Evolutionary conservation across 2,888 invertebrate species (phyloP).

Genomic region (Gastrophysa polygoni): DNA sequence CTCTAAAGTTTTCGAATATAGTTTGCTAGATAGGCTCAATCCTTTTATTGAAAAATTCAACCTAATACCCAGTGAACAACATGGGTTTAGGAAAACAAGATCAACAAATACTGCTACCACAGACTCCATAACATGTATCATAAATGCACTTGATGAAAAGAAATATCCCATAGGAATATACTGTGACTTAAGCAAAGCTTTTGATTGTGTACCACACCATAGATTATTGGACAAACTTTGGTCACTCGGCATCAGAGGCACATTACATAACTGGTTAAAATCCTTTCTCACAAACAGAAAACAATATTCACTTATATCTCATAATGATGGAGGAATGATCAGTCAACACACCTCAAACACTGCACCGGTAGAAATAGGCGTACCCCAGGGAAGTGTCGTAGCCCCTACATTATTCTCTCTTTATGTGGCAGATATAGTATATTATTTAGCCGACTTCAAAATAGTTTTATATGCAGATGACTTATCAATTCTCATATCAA

Average conservation of each 20-base stretch:
- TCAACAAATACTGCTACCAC: background rate
- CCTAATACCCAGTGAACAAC: background rate
- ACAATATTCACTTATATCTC: too few species aligned
- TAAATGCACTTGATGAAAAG: background rate
- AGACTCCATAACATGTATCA: too few species aligned
- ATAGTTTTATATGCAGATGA: constrained; percentile 2
- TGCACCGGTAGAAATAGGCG: background rate
- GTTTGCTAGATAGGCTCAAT: too few species aligned
- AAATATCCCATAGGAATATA: background rate
- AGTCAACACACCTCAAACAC: background rate
- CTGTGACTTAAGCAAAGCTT: constrained; percentile 2
- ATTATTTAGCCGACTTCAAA: constrained; percentile 4
- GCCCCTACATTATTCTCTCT: constrained; percentile 1
- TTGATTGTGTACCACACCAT: background rate
- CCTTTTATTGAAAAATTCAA: too few species aligned
- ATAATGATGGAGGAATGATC: background rate
- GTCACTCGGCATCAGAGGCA: background rate
- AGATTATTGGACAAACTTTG: constrained; percentile 1
- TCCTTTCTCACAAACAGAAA: background rate
- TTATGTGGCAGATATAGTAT: background rate
- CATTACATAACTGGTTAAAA: background rate
- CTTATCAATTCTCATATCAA: background rate
- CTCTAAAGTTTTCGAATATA: too few species aligned
- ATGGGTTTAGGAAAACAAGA: background rate
- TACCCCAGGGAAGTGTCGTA: background rate